Evolutionary conservation across 1,140 invertebrate genomes (phyloP), one percentile per base, ranked within the genome.

Genomic region (Sminthurinus signatus): DNA sequence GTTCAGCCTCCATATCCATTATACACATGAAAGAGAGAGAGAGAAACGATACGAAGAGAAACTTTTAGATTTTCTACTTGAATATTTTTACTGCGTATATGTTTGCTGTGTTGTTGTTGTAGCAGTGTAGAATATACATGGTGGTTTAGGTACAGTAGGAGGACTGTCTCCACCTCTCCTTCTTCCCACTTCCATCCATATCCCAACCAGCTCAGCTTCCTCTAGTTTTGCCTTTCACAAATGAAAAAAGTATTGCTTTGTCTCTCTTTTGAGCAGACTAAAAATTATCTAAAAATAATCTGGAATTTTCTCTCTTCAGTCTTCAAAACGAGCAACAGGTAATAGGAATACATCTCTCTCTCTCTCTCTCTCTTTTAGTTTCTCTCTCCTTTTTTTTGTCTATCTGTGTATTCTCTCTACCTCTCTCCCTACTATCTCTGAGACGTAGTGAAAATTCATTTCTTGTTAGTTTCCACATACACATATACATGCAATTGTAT

Each of bases 241-340:
- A 44, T 48, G 50, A 60, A 50, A 60, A 50, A 25, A n/a, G n/a
- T n/a, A n/a, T 50, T 39, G 36, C 36, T 39, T 39, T 39, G 36
- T 39, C 36, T 39, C 36, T 39, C 44, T 17, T 39, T 39, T 28
- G 21, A 39, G 28, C 27, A 60, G 58, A 60, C 36, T 39, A 17
- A 39, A 39, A 39, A 10, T 36, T n/a, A n/a, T n/a, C 44, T 60
- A 60, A 60, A 60, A 60, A 60, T 60, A 60, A 25, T 60, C 32
- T 44, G 42, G 46, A 42, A 28, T 60, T 60, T 60, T 60, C 58
- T 60, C 44, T 44, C 44, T 60, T 43, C 58, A 44, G 10, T 28
- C 31, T 27, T 36, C 44, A 50, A 17, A 10, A 39, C 8, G 36
- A 39, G 36, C 36, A 39, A 39, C 36, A 39, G 36, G 36, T 39